Evolutionary conservation across 2,888 invertebrate species (phyloP), one percentile per base, ranked within the genome.

Genomic region (Thalpophila matura): DNA sequence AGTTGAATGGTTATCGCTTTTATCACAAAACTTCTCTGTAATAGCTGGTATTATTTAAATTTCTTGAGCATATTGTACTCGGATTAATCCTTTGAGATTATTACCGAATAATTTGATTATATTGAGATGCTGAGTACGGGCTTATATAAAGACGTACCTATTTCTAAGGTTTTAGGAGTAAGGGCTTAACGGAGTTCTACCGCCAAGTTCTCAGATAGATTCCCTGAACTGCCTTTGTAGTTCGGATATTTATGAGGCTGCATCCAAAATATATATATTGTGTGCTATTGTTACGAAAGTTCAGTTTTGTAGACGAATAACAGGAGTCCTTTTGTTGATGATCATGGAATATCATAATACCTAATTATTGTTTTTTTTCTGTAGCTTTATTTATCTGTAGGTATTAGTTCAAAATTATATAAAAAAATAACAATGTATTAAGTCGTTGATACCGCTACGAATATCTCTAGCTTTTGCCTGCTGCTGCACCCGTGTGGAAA

Each of bases 41-140:
- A 40, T 42, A 46, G 40, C 29, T 27, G 29, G 14, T 53, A 24
- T 46, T 54, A 65, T 37, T 40, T 33, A 33, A 63, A 42, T 63
- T 12, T 16, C n/a, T 24, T 40, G 10, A 42, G 33, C 22, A 27
- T 42, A 33, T 29, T 40, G 40, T 35, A 45, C 38, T 38, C 20
- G 14, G 33, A 33, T 46, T 46, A 42, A 46, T 65, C 46, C 40
- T 51, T 38, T 6, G 26, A 51, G 63, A 45, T 62, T 63, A 27
- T 37, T 24, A 35, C 26, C n/a, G 45, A 45, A 55, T 65, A 45
- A 63, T 51, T 47, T 14, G 14, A 16, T 12, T 33, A 27, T 31
- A 47, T 20, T 27, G 10, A 46, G 14, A 35, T 27, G 26, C 16
- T 31, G 20, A 33, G 9, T 26, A 27, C 12, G 4, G n/a, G 54